A percentile compares a stretch with the other conserved stretches of the same genome.
Evolutionary conservation across 1,140 invertebrate genomes (phyloP).

Genomic region (Plectrocnemia conspersa): DNA sequence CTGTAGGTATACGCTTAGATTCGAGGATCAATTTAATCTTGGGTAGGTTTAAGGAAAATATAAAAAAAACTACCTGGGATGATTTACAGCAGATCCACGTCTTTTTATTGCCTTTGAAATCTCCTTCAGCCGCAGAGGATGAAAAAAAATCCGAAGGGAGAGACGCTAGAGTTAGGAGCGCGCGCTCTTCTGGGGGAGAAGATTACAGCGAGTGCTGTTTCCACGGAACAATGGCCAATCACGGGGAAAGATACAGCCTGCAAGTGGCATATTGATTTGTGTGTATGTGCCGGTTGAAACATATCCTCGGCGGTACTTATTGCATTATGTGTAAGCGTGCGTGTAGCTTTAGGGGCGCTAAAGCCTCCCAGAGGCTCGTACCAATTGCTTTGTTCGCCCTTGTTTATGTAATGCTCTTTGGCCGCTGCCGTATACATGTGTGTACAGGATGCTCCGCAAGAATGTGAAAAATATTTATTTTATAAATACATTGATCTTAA

Average conservation of each 20-base stretch:
- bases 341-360: too few relatives aligned
- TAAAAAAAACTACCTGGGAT: too few relatives aligned
- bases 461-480: too few relatives aligned
- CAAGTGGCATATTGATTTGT: conserved; percentile 31
- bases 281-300: conserved; percentile 9
- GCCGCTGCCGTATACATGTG: conserved; percentile 3
- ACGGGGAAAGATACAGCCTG: conserved; percentile 17
- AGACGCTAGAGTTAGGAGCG: too few relatives aligned
- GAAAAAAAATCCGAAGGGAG: too few relatives aligned
- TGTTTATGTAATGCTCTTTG: conserved; percentile 4
- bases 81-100: too few relatives aligned
- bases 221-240: conserved; percentile 29
- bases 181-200: not conserved
- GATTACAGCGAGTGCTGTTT: not conserved
- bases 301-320: not conserved
- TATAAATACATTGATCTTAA: too few relatives aligned
- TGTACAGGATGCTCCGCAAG: conserved; percentile 2
- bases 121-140: too few relatives aligned
- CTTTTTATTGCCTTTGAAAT: too few relatives aligned
- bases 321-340: not conserved
- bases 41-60: too few relatives aligned
- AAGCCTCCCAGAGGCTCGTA: not conserved
- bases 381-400: conserved; percentile 1
- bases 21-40: too few relatives aligned
- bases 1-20: too few relatives aligned